Evolutionary conservation across 1,140 invertebrate genomes (phyloP), one percentile per base, ranked within the genome.

Genomic region (Lanistes nyassanus): DNA sequence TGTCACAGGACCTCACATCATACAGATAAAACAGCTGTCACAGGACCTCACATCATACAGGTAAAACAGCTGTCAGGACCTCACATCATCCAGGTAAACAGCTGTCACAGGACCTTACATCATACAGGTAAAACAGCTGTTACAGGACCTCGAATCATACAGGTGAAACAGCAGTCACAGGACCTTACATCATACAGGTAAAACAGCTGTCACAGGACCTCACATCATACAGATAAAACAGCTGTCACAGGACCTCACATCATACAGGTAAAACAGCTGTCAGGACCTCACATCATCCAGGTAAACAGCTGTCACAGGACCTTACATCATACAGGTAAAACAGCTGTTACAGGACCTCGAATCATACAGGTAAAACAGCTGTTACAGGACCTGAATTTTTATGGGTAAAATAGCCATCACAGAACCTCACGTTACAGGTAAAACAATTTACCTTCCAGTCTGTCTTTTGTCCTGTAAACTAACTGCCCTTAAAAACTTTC

Each of bases 21-120:
- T 82, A 81, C 56, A 82, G 75, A 81, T 84, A 55, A 71, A 81
- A 34, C 74, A 80, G 42, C 79, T 85, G 39, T 69, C 77, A 31
- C 74, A 77, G 66, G 79, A 81, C 64, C 62, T 84, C 13, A 64
- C 73, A 31, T 76, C 75, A 19, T 82, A 81, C 56, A 82, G 75
- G 83, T 84, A 55, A 71, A 75, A 69, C n/a, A 47, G 42, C 62
- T 3, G 21, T n/a, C n/a, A n/a, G n/a, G n/a, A n/a, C n/a, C n/a
- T n/a, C n/a, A n/a, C n/a, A n/a, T n/a, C n/a, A n/a, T n/a, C n/a
- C n/a, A n/a, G n/a, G n/a, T n/a, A n/a, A 81, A 34, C 75, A 80
- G 47, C 79, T 85, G 42, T 71, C 77, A 34, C 75, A 77, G 67
- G 79, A 81, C 65, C 64, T 84, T 7, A 66, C 74, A 26, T 76